These are phyloP conservation scores for Mesopsocus fuscifrons DNA, from an alignment of 2,888 invertebrate genomes.

Conservation along the genomic window DNA sequence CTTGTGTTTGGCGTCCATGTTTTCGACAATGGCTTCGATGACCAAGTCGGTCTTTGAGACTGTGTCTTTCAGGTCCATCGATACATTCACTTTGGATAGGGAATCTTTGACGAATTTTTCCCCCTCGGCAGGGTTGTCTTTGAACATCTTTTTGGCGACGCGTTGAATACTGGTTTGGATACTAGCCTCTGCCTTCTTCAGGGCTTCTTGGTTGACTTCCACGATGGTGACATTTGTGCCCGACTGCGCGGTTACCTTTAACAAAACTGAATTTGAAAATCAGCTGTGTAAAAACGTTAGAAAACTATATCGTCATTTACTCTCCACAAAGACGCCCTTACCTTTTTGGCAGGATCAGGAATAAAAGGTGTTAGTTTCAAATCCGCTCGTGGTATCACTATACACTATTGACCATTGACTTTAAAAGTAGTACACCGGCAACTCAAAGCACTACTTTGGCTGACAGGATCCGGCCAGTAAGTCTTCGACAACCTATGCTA, in stretches of 20 bases:
- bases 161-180: constrained; percentile 51
- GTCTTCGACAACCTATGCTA: too few species aligned
- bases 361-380: too few species aligned
- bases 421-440: too few species aligned
- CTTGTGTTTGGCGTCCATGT: constrained; percentile 54
- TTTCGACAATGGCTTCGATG: constrained; percentile 75
- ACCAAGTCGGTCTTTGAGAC: constrained; percentile 53
- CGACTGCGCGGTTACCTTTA: constrained; percentile 63
- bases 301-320: constrained; percentile 5
- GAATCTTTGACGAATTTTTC: constrained; percentile 46
- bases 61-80: constrained; percentile 38
- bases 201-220: constrained; percentile 49
- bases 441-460: too few species aligned
- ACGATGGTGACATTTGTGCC: constrained; percentile 67
- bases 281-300: not conserved
- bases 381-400: too few species aligned
- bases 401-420: too few species aligned
- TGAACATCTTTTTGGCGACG: constrained; percentile 58
- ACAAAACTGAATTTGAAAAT: constrained; percentile 13
- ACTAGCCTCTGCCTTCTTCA: constrained; percentile 48
- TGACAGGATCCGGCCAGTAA: too few species aligned
- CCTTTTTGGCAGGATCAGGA: not conserved
- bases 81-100: constrained; percentile 36
- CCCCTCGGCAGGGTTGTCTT: constrained; percentile 42
- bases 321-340: constrained; percentile 10